A percentile compares a stretch with the other conserved stretches of the same genome.
These are phyloP conservation scores for Rhynchotus rufescens DNA, from an alignment of 2,797 vertebrate genomes.

Conservation along the genomic window DNA sequence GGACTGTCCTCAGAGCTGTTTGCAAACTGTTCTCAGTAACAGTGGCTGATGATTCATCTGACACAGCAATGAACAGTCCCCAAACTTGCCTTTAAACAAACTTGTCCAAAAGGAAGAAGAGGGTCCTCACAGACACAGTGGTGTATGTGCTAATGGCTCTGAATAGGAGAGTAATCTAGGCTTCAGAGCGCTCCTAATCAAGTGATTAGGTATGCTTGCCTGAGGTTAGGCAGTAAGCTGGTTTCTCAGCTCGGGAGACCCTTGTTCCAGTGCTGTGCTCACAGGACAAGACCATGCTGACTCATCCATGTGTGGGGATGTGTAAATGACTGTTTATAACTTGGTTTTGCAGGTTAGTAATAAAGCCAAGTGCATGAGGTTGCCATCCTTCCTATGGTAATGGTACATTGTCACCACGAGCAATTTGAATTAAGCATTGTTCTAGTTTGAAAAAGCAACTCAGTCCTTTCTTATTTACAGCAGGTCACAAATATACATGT, in stretches of 20 bases:
- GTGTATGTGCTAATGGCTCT: background rate
- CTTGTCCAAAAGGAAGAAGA: conserved; percentile 26
- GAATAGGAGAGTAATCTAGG: background rate
- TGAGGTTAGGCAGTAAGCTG: conserved; percentile 11
- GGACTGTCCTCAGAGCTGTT: conserved; percentile 51
- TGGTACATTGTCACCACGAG: background rate
- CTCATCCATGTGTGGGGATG: conserved; percentile 40
- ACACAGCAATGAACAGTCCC: background rate
- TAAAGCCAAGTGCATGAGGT: conserved; percentile 20
- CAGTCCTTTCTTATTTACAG: background rate
- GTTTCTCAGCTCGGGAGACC: conserved; percentile 48
- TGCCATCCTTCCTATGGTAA: conserved; percentile 16
- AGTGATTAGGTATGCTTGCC: conserved; percentile 49
- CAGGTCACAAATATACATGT: background rate
- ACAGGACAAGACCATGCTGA: conserved; percentile 14
- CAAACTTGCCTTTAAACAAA: conserved; percentile 23
- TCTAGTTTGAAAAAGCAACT: conserved; percentile 7
- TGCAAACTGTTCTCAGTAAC: conserved; percentile 60
- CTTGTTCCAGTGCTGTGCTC: conserved; percentile 37
- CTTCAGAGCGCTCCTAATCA: conserved; percentile 26
- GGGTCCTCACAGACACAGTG: background rate
- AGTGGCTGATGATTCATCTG: conserved; percentile 66
- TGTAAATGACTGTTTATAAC: conserved; percentile 39
- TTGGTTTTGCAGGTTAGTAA: conserved; percentile 57
- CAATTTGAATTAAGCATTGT: background rate